Conservation (phyloP, 2,888 invertebrate genomes). For the Meteorus cinctellus region DNA sequence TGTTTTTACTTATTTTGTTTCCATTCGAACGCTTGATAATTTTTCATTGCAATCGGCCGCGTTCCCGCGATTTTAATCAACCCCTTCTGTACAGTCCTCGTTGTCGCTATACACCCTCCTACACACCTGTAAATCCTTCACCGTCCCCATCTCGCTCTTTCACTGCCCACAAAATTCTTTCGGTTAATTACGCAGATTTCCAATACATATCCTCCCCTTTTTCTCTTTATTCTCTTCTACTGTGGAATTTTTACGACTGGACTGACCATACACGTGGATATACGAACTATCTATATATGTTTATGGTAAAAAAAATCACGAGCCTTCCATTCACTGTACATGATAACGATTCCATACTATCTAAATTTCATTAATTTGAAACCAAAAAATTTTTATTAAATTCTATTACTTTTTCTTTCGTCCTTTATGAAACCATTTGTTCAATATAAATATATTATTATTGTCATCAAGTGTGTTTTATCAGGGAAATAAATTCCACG, state of each 20-base stretch:
- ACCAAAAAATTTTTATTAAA: conserved; percentile 12
- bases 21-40: neutral
- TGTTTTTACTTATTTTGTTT: conserved; percentile 22
- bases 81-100: conserved; percentile 48
- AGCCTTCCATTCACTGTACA: conserved; percentile 2
- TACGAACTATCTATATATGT: conserved; percentile 11
- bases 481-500: neutral
- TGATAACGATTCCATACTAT: neutral
- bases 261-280: conserved; percentile 22
- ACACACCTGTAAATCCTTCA: conserved; percentile 49
- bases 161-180: conserved; percentile 65
- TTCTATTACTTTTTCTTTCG: neutral
- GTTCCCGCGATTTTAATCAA: conserved; percentile 64
- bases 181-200: conserved; percentile 72
- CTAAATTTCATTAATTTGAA: neutral
- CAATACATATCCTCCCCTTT: conserved; percentile 63
- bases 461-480: neutral
- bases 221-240: conserved; percentile 20
- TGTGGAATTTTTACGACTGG: conserved; percentile 70
- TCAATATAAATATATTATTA: neutral
- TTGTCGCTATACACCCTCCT: conserved; percentile 42
- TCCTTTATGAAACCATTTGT: neutral
- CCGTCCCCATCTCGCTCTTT: conserved; percentile 42
- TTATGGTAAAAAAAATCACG: neutral
- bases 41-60: conserved; percentile 47